Base-by-base conservation (phyloP, 2,888 invertebrate species). In the Trichopoda pennipes region DNA sequence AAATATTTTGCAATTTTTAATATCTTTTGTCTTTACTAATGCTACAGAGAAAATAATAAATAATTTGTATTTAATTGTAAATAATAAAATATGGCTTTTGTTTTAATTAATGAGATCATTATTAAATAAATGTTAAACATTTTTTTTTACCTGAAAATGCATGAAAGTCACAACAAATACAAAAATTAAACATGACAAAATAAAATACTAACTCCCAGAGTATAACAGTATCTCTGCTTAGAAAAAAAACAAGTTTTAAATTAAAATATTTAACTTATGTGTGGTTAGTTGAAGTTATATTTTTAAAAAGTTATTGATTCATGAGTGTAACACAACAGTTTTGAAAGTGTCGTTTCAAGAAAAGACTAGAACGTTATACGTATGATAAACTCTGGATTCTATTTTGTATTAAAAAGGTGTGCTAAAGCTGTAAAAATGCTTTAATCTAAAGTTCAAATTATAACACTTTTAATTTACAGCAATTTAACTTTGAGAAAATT, bases 51-150 rank as follows among this genome's bases (percentile, higher is more conserved):
- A 56, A 47, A 49, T 53, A 53, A 47, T 53, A 72, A 53, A 44
- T 49, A 53, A 60, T 53, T 44, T 56, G n/a, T 55, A 9, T 64
- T 56, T 32, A n/a, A 42, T 70, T 81, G 85, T 86, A 86, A 86
- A 86, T 86, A 87, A 85, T 85, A 84, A 86, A 85, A 75, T 49
- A 75, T 66, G 51, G 35, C 61, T 53, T 35, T 47, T 49, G 51
- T 60, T 60, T 23, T 17, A 75, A 66, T 75, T 42, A 55, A 73
- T 80, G 80, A 83, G 83, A 83, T 83, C 83, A 66, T 23, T 53
- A n/a, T 61, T 61, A 61, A 61, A 56, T 61, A 70, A 73, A 56
- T 44, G n/a, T 38, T 53, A 47, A 21, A 19, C 21, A 47, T 14
- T 44, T 61, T 14, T 44, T 61, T 7, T 32, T 53, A 21, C 10